phyloP scores from a whole-genome alignment of 2,888 invertebrate genomes.

The Dicranocentrus wangi region DNA sequence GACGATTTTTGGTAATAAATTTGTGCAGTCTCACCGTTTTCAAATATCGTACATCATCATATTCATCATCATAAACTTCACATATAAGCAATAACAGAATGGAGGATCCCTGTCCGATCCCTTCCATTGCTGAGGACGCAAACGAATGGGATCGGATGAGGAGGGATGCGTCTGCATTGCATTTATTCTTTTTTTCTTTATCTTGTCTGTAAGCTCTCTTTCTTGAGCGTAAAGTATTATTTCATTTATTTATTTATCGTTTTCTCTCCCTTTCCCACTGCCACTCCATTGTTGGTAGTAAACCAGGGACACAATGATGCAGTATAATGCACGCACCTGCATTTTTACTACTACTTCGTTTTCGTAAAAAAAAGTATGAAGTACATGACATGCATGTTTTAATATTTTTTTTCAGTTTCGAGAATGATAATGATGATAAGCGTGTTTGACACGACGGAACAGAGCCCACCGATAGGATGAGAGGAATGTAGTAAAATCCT shows the following conservation, averaged over 20 bases:
- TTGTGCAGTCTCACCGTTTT: conserved; percentile 25
- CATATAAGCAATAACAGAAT: too few relatives aligned
- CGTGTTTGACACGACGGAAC: conserved; percentile 59
- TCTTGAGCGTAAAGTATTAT: neutral
- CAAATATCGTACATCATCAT: neutral
- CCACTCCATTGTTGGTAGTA: neutral
- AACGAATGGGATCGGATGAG: too few relatives aligned
- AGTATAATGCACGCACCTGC: conserved; percentile 15
- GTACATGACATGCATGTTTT: conserved; percentile 49
- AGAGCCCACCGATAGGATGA: neutral
- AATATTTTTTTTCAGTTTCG: conserved; percentile 23
- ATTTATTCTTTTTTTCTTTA: conserved; percentile 1
- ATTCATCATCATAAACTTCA: too few relatives aligned
- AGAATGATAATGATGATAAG: conserved; percentile 54
- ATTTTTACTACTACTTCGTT: conserved; percentile 4
- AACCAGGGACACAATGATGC: neutral
- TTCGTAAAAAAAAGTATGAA: too few relatives aligned
- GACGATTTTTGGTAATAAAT: conserved; percentile 9
- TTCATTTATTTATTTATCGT: conserved; percentile 7
- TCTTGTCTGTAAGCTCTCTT: neutral
- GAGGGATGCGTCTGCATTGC: neutral
- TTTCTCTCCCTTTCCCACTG: conserved; percentile 1
- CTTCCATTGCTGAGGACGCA: too few relatives aligned
- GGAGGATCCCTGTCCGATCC: too few relatives aligned
- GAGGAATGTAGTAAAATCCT: conserved; percentile 7